Evolutionary conservation across 2,888 invertebrate species (phyloP).

Genomic region (Megaustenia siamemsis): DNA sequence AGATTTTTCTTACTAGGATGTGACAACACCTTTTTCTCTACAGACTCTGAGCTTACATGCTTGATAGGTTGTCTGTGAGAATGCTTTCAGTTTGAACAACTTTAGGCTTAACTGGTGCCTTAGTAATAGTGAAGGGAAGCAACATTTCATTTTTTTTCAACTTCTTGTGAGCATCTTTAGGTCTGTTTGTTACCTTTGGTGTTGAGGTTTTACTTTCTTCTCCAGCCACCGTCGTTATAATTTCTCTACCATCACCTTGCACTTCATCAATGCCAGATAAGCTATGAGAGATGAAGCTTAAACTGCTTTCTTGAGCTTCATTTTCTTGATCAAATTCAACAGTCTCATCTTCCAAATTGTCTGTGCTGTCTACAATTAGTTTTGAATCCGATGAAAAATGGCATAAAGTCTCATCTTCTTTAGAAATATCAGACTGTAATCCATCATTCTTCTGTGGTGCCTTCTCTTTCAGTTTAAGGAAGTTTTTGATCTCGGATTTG

Average conservation of each 20-base stretch:
- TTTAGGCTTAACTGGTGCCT: neutral
- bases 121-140: slow-evolving; percentile 19
- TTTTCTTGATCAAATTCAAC: neutral
- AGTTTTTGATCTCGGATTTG: too few species aligned
- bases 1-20: neutral
- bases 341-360: neutral
- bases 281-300: neutral
- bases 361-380: neutral
- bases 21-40: neutral
- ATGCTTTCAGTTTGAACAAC: neutral
- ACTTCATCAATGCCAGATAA: neutral
- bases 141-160: neutral
- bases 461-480: neutral
- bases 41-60: neutral
- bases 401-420: neutral
- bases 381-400: neutral
- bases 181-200: neutral
- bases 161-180: neutral
- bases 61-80: neutral
- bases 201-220: neutral
- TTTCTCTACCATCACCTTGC: neutral
- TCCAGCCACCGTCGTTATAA: too few species aligned
- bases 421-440: neutral
- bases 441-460: neutral
- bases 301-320: neutral